Evolutionary conservation across 2,888 invertebrate species (phyloP), one percentile per base, ranked within the genome.

Genomic region (Serrognathus titanus): DNA sequence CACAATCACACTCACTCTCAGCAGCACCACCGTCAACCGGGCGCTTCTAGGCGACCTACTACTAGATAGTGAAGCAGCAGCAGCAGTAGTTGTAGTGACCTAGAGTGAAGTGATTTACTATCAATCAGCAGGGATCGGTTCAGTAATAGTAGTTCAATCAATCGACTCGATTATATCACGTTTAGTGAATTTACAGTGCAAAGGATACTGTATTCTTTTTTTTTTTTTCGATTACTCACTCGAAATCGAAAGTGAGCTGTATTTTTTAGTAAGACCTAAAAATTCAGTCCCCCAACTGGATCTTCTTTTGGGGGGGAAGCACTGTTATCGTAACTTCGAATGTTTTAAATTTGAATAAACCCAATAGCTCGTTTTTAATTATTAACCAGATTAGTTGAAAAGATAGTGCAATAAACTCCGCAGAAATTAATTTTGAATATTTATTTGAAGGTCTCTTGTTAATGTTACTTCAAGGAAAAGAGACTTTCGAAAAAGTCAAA

Each of bases 161-260:
- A 58, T 62, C 59, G 60, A 57, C 59, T 59, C 57, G 53, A 24
- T 16, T 13, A 48, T 48, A 60, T 59, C 54, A 58, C 55, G 55
- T 59, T 16, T 48, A 48, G 11, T 13, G 48, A 24, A 16, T 48
- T 48, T 31, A 20, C 16, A 43, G 12, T 43, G 40, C 46, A 40
- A 11, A 20, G 43, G 43, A 43, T 13, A 41, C 41, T 9, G 24
- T 24, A n/a, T n/a, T n/a, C n/a, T n/a, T 45, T 51, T 20, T 41
- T 46, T 36, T 13, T 11, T 12, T 11, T 10, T 36, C 31, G 47
- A 43, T 48, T 31, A 31, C 24, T 31, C 24, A 6, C 24, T 43
- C 43, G 43, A 48, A 57, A 52, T 63, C 59, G 63, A 59, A 63
- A 65, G 64, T 62, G 63, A 61, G 60, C 59, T 59, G 61, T 61